Base-by-base conservation (phyloP, 2,113 vertebrate genomes). In the Oreotrochilus melanogaster region DNA sequence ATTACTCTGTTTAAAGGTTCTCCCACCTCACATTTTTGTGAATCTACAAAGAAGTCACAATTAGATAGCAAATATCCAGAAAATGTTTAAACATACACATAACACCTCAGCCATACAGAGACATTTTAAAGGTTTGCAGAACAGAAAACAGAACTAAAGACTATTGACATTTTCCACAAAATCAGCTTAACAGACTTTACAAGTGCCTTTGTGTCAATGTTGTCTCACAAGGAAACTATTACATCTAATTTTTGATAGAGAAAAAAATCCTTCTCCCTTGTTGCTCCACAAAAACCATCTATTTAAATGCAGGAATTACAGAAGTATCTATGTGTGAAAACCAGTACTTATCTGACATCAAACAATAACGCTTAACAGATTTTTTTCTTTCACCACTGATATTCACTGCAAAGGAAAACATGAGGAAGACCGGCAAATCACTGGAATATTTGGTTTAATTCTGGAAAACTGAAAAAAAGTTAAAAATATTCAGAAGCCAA, bases 291-390 rank as follows among this genome's bases (percentile, higher is more conserved):
- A 80, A 45, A 79, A 91, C 60, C 48, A 74, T 85, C 65, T 81
- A 69, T 95, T 89, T 88, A 84, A 93, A 95, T 84, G 64, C 53
- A 95, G 50, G 18, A 91, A 85, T 95, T 97, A 85, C 9, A 12
- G 80, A 57, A 95, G 89, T 88, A 95, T 82, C 83, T 93, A 92
- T 90, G 91, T 94, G 84, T 86, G 85, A 92, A 92, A 82, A 83
- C 74, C 80, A 88, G 51, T 78, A 91, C 74, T 95, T 95, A 94
- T 95, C 88, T 88, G 86, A 89, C 51, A 43, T 95, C 90, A 33
- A 0, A 84, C 74, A 92, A 82, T 33, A 88, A 89, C 84, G 86
- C 57, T 92, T 95, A 93, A 92, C 30, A 88, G 93, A 89, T 43
- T 42, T 62, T 79, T 91, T 70, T 66, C 73, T 42, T 94, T 94